A percentile compares a stretch with the other conserved stretches of the same genome.
Evolutionary conservation across 2,888 invertebrate genomes (phyloP).

Genomic region (Drosophila nr. perissopoda): DNA sequence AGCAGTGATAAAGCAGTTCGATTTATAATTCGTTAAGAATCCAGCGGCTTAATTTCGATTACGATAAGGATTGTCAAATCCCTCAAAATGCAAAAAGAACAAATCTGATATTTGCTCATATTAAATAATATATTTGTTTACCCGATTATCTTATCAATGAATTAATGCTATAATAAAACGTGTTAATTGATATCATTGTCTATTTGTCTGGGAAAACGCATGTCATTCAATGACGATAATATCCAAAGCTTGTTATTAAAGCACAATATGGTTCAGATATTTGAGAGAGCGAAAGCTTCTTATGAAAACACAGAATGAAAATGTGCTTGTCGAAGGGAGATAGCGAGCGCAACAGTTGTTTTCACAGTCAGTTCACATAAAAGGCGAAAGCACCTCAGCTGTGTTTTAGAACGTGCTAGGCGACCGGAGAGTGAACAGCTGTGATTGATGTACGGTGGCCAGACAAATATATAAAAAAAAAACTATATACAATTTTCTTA

Average conservation of each 20-base stretch:
- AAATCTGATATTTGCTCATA: background rate
- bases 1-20: background rate
- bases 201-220: background rate
- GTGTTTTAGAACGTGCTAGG: slow-evolving; percentile 39
- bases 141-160: background rate
- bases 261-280: background rate
- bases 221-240: slow-evolving; percentile 8
- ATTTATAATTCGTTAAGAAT: background rate
- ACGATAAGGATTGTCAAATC: background rate
- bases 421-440: slow-evolving; percentile 37
- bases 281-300: slow-evolving; percentile 4
- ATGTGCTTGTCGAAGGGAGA: background rate
- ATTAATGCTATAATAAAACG: background rate
- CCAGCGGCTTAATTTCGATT: background rate
- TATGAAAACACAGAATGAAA: background rate
- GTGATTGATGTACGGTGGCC: slow-evolving; percentile 9
- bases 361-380: slow-evolving; percentile 34
- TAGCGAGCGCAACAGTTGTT: slow-evolving; percentile 40
- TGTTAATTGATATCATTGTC: background rate
- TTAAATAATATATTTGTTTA: background rate
- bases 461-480: slow-evolving; percentile 1
- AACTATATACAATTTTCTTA: slow-evolving; percentile 9
- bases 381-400: slow-evolving; percentile 28
- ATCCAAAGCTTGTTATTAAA: slow-evolving; percentile 2
- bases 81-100: background rate